phyloP scores from a whole-genome alignment of 2,888 invertebrate species.

The Augochlorella aurata region DNA sequence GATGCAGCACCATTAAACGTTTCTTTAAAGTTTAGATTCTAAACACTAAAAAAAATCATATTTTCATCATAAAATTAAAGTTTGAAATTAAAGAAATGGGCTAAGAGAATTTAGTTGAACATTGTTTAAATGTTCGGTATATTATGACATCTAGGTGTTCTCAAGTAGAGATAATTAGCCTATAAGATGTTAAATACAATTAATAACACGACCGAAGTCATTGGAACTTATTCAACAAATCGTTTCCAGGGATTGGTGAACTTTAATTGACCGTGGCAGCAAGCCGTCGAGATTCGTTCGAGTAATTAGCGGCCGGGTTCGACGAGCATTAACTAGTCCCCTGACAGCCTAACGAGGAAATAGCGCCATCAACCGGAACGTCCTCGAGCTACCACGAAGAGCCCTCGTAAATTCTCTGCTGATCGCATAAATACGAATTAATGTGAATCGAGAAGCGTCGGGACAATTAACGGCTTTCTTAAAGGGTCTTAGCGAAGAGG shows the following conservation, averaged over 20 bases:
- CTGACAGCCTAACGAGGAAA: not conserved
- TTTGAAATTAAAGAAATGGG: too few relatives aligned
- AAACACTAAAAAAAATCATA: not conserved
- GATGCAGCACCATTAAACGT: not conserved
- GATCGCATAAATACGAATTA: not conserved
- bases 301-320: not conserved
- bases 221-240: not conserved
- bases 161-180: too few relatives aligned
- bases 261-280: not conserved
- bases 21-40: not conserved
- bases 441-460: not conserved
- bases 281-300: not conserved
- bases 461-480: not conserved
- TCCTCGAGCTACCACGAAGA: not conserved
- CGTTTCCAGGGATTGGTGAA: not conserved
- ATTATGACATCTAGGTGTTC: too few relatives aligned
- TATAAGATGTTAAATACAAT: too few relatives aligned
- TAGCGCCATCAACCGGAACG: not conserved
- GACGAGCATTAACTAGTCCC: not conserved
- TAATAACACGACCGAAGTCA: too few relatives aligned
- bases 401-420: not conserved
- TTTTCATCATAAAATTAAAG: too few relatives aligned
- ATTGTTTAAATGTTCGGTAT: too few relatives aligned
- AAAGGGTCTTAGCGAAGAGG: not conserved
- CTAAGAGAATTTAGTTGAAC: too few relatives aligned